Evolutionary conservation across 2,113 vertebrate species (phyloP).

Genomic region (Onychorhynchus coronatus): DNA sequence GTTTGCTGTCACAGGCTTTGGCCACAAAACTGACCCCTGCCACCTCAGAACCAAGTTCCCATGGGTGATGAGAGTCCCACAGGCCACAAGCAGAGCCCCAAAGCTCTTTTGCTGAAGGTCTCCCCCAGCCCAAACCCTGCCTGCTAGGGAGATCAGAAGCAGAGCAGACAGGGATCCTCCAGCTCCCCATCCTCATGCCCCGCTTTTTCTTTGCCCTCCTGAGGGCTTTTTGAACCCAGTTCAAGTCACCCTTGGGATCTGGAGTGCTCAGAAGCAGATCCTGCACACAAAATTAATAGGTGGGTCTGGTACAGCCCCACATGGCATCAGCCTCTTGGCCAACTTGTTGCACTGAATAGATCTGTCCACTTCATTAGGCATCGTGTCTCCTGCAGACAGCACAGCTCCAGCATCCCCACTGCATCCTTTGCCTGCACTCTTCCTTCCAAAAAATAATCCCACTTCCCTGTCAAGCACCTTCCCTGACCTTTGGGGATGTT

Average conservation of each 20-base stretch:
- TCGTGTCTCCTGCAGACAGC: fast-evolving
- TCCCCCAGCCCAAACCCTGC: neutral
- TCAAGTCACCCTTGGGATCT: neutral
- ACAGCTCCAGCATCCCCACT: neutral
- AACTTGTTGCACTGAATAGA: fast-evolving
- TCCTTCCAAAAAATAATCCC: neutral
- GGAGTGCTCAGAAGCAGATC: neutral
- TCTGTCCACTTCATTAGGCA: neutral
- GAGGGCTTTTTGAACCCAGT: neutral
- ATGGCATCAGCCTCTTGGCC: neutral
- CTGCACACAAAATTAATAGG: neutral
- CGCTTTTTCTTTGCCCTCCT: neutral
- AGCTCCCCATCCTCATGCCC: neutral
- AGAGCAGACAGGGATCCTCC: neutral
- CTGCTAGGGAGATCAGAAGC: neutral
- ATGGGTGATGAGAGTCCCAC: fast-evolving
- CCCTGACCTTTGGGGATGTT: neutral
- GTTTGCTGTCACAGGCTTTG: neutral
- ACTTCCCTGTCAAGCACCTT: neutral
- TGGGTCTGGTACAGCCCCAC: neutral
- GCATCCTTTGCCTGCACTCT: neutral
- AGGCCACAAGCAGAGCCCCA: neutral
- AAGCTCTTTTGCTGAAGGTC: neutral
- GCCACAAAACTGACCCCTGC: neutral
- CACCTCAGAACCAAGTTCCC: neutral